Evolutionary conservation across 1,140 invertebrate genomes (phyloP).

Genomic region (Drosophila paulistorum): DNA sequence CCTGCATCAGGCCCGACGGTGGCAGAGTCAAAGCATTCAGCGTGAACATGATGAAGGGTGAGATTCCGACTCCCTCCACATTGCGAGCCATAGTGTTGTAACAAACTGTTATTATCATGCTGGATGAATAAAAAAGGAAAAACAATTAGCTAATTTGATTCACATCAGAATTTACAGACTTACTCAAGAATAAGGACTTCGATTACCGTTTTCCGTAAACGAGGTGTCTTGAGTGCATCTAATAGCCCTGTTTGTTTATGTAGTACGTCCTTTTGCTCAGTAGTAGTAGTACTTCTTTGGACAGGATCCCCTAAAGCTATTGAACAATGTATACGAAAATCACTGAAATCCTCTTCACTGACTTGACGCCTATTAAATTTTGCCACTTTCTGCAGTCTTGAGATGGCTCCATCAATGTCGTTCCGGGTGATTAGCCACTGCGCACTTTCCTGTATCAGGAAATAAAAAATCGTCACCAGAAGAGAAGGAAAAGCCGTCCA

Average conservation of each 20-base stretch:
- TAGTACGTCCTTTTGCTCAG: constrained; percentile 9
- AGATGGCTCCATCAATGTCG: constrained; percentile 84
- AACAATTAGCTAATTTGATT: neutral
- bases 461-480: constrained; percentile 82
- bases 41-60: constrained; percentile 84
- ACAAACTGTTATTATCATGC: constrained; percentile 85
- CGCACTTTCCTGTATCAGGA: constrained; percentile 85
- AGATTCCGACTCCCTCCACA: constrained; percentile 84
- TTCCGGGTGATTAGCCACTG: constrained; percentile 86
- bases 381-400: constrained; percentile 84
- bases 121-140: constrained; percentile 29
- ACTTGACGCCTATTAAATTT: constrained; percentile 84
- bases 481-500: constrained; percentile 83
- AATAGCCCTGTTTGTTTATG: constrained; percentile 64
- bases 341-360: constrained; percentile 74
- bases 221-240: constrained; percentile 45
- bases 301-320: neutral
- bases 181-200: constrained; percentile 46
- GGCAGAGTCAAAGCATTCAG: constrained; percentile 84
- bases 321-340: constrained; percentile 74
- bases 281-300: neutral
- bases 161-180: constrained; percentile 18
- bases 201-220: constrained; percentile 42
- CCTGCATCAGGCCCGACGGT: constrained; percentile 84
- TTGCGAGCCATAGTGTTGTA: constrained; percentile 86